Percentiles rank a stretch among this genome's conserved stretches.
These are phyloP conservation scores for Antigone vipio DNA, from an alignment of 2,113 vertebrate genomes.

Conservation along the genomic window DNA sequence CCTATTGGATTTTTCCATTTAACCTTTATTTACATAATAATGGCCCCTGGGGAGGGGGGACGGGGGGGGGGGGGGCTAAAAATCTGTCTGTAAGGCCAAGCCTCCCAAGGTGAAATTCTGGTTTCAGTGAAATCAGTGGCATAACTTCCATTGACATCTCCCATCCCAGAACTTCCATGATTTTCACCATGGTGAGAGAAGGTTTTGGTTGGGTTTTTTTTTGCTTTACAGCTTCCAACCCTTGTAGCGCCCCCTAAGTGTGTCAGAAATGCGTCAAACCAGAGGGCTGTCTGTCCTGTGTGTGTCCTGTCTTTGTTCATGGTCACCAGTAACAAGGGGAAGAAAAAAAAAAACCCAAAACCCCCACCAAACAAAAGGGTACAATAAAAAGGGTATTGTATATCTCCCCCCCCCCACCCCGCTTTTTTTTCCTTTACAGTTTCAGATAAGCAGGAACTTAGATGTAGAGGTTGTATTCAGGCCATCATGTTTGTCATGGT, in stretches of 20 bases:
- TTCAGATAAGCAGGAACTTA: not conserved
- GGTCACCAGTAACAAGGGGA: not conserved
- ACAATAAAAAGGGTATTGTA: not conserved
- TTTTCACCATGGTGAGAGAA: not conserved
- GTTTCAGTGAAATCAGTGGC: not conserved
- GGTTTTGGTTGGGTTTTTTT: not conserved
- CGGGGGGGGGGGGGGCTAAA: not conserved
- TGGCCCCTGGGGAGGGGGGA: not conserved
- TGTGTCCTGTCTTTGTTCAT: not conserved
- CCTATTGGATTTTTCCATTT: not conserved
- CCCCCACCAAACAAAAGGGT: not conserved
- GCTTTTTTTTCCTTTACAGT: not conserved
- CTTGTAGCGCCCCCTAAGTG: not conserved
- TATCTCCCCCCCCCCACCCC: not conserved
- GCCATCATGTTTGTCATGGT: not conserved
- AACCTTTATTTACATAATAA: not conserved
- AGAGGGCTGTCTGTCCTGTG: not conserved
- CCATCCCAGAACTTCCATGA: not conserved
- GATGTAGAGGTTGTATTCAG: not conserved
- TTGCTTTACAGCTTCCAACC: not conserved
- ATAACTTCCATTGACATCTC: not conserved
- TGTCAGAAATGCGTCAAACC: not conserved
- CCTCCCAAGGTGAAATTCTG: not conserved
- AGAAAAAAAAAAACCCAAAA: not conserved
- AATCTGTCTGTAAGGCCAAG: not conserved